Conservation (phyloP, 2,888 invertebrate species). For the Lithophane semibrunnea region DNA sequence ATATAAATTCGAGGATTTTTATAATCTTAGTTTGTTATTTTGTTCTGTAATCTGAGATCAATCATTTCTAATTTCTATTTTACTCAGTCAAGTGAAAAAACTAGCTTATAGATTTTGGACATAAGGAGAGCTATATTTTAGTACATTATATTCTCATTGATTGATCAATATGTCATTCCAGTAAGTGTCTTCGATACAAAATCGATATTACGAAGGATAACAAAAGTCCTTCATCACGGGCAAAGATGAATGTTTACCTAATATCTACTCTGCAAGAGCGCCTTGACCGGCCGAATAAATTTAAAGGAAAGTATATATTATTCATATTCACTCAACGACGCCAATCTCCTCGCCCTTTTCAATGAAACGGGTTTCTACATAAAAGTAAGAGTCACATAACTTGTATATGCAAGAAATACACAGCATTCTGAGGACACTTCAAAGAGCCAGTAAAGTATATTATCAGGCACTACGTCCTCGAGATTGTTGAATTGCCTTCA, state of each 20-base stretch:
- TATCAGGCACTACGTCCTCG: slow-evolving; percentile 72
- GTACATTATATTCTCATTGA: not conserved
- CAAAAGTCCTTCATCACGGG: slow-evolving; percentile 42
- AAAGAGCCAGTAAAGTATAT: slow-evolving; percentile 74
- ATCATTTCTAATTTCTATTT: slow-evolving; percentile 8
- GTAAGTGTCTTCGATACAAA: slow-evolving; percentile 6
- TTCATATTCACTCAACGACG: slow-evolving; percentile 61
- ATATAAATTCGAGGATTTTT: slow-evolving; percentile 7
- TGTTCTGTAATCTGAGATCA: slow-evolving; percentile 2
- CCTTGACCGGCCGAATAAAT: slow-evolving; percentile 60
- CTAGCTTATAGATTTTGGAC: not conserved
- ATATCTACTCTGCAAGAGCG: slow-evolving; percentile 40
- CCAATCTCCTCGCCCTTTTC: slow-evolving; percentile 60
- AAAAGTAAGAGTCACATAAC: slow-evolving; percentile 64
- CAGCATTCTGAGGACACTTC: slow-evolving; percentile 68
- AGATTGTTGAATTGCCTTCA: slow-evolving; percentile 79
- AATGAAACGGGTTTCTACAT: slow-evolving; percentile 59
- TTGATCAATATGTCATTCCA: slow-evolving; percentile 24
- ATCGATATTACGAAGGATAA: slow-evolving; percentile 40
- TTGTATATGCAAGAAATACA: slow-evolving; percentile 61
- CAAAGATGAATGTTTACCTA: slow-evolving; percentile 49
- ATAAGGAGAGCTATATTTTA: not conserved
- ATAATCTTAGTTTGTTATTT: slow-evolving; percentile 5
- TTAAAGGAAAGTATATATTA: slow-evolving; percentile 61
- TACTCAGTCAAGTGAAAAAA: not conserved